Percentiles rank a stretch among this genome's conserved stretches.
These are phyloP conservation scores for Zonitis immaculata DNA, from an alignment of 2,888 invertebrate genomes.

Conservation along the genomic window DNA sequence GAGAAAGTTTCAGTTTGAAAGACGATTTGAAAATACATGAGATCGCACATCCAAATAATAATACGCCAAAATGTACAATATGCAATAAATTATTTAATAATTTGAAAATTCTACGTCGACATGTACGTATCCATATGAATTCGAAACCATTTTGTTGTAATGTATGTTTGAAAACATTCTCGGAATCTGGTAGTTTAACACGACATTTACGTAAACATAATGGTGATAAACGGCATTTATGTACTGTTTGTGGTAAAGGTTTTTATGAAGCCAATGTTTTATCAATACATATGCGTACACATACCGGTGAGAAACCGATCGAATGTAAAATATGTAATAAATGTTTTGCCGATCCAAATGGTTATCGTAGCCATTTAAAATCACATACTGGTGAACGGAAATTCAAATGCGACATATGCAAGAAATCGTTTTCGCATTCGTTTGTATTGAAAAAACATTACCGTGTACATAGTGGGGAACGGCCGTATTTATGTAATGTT, in stretches of 20 bases:
- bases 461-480: slow-evolving; percentile 38
- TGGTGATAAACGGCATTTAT: slow-evolving; percentile 42
- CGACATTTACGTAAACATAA: slow-evolving; percentile 39
- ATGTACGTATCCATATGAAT: slow-evolving; percentile 38
- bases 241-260: slow-evolving; percentile 40
- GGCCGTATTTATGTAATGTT: slow-evolving; percentile 36
- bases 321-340: slow-evolving; percentile 36
- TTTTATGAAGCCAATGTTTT: slow-evolving; percentile 43
- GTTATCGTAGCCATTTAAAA: slow-evolving; percentile 37
- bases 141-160: slow-evolving; percentile 39
- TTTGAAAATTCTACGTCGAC: slow-evolving; percentile 37
- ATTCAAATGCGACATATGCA: slow-evolving; percentile 35
- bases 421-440: slow-evolving; percentile 39
- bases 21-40: slow-evolving; percentile 36
- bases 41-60: slow-evolving; percentile 35
- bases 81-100: slow-evolving; percentile 38
- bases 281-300: slow-evolving; percentile 38
- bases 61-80: slow-evolving; percentile 32
- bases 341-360: slow-evolving; percentile 40
- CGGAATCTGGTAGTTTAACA: slow-evolving; percentile 40
- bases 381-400: slow-evolving; percentile 40
- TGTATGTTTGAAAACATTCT: slow-evolving; percentile 35
- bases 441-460: slow-evolving; percentile 40
- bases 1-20: slow-evolving; percentile 33
- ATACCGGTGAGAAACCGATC: slow-evolving; percentile 42